Conservation (phyloP, 2,888 invertebrate genomes). For the Clistopyga incitator region DNA sequence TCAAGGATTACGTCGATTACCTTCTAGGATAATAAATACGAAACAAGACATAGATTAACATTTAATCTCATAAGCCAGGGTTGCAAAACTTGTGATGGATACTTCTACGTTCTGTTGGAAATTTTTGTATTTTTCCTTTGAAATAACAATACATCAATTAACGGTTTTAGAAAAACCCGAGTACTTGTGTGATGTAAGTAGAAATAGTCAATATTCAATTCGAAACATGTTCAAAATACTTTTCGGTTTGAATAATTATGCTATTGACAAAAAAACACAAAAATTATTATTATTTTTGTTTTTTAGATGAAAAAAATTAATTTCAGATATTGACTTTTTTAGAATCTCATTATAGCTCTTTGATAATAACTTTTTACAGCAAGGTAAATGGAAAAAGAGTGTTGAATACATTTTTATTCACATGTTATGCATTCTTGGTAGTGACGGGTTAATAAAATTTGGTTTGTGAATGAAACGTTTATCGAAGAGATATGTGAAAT, state of each 20-base stretch:
- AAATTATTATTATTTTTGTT: too few relatives aligned
- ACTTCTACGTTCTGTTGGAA: background rate
- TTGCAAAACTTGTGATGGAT: background rate
- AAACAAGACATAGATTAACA: constrained; percentile 6
- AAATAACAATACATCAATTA: background rate
- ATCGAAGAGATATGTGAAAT: background rate
- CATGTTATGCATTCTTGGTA: too few relatives aligned
- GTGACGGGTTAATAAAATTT: background rate
- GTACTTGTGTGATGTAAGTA: background rate
- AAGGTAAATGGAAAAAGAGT: too few relatives aligned
- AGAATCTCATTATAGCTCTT: too few relatives aligned
- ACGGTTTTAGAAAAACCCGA: background rate
- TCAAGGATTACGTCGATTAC: background rate
- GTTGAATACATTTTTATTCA: too few relatives aligned
- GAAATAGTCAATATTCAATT: too few relatives aligned
- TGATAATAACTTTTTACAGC: too few relatives aligned
- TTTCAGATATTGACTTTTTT: too few relatives aligned
- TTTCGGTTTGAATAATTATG: too few relatives aligned
- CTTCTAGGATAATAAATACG: background rate
- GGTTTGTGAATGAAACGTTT: background rate
- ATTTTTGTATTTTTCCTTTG: background rate
- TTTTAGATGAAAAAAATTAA: too few relatives aligned
- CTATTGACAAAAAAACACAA: too few relatives aligned
- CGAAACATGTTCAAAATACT: too few relatives aligned
- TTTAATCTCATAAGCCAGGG: constrained; percentile 10